These are phyloP conservation scores for Pheosia gnoma DNA, from an alignment of 2,888 invertebrate genomes.

Conservation along the genomic window DNA sequence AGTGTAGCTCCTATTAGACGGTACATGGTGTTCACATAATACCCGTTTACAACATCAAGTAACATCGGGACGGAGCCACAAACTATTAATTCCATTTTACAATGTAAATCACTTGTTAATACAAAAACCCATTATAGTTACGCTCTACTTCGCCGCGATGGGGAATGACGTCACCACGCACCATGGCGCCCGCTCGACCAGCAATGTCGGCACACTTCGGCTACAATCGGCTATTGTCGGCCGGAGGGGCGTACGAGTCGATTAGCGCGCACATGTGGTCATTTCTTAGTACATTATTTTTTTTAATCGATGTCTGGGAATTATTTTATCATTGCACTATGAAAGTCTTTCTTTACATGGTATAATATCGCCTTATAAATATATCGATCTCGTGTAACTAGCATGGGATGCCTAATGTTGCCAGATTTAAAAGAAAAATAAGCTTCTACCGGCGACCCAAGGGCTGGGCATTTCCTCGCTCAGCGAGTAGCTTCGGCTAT, in stretches of 20 bases:
- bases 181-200: neutral
- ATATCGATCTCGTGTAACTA: too few species aligned
- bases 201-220: conserved; percentile 31
- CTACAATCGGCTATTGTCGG: conserved; percentile 29
- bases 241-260: neutral
- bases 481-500: too few species aligned
- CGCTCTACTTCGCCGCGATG: neutral
- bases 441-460: too few species aligned
- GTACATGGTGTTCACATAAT: neutral
- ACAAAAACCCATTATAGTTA: neutral
- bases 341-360: neutral
- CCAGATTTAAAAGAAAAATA: too few species aligned
- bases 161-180: conserved; percentile 1
- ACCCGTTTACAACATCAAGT: neutral
- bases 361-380: too few species aligned
- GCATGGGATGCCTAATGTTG: too few species aligned
- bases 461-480: too few species aligned
- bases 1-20: too few species aligned
- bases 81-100: neutral
- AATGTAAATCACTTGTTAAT: conserved; percentile 6
- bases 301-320: neutral
- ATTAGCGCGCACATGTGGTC: neutral
- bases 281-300: neutral
- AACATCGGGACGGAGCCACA: neutral
- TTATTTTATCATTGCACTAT: neutral